Conservation (phyloP, 2,113 vertebrate genomes). For the Crotalus helleri region DNA sequence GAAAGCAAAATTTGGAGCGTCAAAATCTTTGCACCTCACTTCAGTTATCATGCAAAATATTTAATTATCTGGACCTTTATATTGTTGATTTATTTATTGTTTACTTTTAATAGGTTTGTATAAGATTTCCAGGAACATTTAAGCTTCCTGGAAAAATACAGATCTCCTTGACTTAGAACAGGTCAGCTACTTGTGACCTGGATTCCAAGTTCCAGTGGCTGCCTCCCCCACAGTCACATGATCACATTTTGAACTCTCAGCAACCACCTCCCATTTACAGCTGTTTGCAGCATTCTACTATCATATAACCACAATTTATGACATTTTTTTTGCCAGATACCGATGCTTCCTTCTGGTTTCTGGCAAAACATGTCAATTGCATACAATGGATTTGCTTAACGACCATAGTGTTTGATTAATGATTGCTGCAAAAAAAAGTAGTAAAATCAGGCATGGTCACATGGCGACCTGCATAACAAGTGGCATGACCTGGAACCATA, state of each 20-base stretch:
- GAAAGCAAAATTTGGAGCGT: neutral
- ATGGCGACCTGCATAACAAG: neutral
- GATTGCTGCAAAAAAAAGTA: neutral
- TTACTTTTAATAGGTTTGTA: neutral
- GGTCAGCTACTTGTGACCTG: neutral
- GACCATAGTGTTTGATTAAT: neutral
- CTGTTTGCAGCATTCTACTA: neutral
- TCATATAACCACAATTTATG: neutral
- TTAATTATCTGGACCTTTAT: neutral
- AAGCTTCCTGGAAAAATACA: neutral
- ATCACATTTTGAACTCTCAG: neutral
- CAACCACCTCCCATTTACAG: neutral
- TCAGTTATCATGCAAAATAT: neutral
- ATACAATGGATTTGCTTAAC: neutral
- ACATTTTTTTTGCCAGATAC: neutral
- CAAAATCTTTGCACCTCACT: neutral
- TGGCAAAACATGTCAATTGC: neutral
- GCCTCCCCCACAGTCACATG: neutral
- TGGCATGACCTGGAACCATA: neutral
- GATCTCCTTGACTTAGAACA: neutral
- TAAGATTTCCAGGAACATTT: neutral
- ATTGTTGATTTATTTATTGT: neutral
- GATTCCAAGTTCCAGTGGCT: neutral
- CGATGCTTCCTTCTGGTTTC: neutral
- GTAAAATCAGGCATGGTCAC: neutral